Conservation (phyloP, 1,140 invertebrate species). For the Drosophila sproati region DNA sequence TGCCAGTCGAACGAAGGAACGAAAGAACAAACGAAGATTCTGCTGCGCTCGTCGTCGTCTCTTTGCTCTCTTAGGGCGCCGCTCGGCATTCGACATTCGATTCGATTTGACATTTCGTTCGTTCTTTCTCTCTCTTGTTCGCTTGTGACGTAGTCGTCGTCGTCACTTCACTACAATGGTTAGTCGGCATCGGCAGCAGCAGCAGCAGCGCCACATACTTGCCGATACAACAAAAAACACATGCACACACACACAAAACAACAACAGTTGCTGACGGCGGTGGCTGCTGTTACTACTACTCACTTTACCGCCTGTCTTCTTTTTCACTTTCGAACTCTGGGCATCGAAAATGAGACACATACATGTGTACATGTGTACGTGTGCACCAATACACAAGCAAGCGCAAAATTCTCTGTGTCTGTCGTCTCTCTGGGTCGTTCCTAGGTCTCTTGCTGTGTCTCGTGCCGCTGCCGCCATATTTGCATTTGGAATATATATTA, state of each 20-base stretch:
- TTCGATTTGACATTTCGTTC: not conserved
- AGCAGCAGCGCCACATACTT: conserved; percentile 61
- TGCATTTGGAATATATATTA: conserved; percentile 74
- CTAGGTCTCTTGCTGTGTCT: conserved; percentile 39
- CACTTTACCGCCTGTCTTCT: conserved; percentile 43
- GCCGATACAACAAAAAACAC: conserved; percentile 65
- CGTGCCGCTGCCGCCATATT: conserved; percentile 76
- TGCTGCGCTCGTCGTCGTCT: conserved; percentile 20
- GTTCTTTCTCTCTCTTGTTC: not conserved
- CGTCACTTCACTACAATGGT: conserved; percentile 7
- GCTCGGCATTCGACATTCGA: conserved; percentile 26
- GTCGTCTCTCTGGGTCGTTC: conserved; percentile 25
- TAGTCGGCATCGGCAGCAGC: not conserved
- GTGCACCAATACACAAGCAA: conserved; percentile 20
- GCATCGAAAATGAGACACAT: conserved; percentile 36
- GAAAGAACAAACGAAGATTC: conserved; percentile 8
- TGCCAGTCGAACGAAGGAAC: conserved; percentile 14
- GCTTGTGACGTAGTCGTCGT: conserved; percentile 27
- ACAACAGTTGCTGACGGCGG: conserved; percentile 21
- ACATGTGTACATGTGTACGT: not conserved
- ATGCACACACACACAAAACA: conserved; percentile 18
- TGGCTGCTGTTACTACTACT: not conserved
- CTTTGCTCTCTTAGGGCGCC: conserved; percentile 5
- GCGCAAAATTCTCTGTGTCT: conserved; percentile 16
- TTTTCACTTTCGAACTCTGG: conserved; percentile 57